Evolutionary conservation across 2,113 vertebrate genomes (phyloP).

Genomic region (Caloenas nicobarica): DNA sequence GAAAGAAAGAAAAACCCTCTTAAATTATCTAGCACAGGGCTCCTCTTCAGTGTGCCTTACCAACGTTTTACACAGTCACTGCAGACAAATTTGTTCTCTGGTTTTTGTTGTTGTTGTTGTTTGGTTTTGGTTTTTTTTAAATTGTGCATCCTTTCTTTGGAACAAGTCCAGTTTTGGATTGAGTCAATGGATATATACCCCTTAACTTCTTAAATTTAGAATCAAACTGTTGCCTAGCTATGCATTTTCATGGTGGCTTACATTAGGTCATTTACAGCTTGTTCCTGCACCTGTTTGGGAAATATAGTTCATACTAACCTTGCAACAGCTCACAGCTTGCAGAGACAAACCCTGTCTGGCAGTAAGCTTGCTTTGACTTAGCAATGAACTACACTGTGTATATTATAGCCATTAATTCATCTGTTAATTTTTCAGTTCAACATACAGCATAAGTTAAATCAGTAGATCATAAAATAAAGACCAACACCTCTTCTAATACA

Average conservation of each 20-base stretch:
- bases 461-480: background rate
- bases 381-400: background rate
- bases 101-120: no score
- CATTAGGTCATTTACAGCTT: background rate
- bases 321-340: background rate
- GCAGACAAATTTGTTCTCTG: background rate
- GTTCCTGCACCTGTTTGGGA: background rate
- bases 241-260: background rate
- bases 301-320: background rate
- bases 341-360: background rate
- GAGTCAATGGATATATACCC: background rate
- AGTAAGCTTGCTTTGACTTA: background rate
- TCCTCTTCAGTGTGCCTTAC: background rate
- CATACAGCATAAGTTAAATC: background rate
- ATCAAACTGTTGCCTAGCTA: background rate
- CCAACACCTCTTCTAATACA: background rate
- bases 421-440: background rate
- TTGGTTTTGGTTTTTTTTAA: background rate
- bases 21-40: background rate
- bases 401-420: background rate
- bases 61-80: background rate
- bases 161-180: background rate
- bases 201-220: background rate
- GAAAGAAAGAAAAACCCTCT: background rate
- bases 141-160: background rate